These are phyloP conservation scores for Zophobas atratus DNA, from an alignment of 1,140 invertebrate genomes.

Conservation along the genomic window DNA sequence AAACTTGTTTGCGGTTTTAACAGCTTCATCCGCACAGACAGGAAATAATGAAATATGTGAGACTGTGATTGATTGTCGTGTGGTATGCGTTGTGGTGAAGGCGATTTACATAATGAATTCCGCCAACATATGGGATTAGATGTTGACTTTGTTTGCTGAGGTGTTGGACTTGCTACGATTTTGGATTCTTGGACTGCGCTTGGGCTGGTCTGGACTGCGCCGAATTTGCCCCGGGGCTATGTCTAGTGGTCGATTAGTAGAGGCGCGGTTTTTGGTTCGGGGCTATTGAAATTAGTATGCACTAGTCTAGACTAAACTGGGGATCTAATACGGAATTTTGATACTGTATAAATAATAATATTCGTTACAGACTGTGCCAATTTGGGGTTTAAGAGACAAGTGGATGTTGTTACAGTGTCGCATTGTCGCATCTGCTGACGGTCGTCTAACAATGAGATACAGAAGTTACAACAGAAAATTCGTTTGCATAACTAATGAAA, in stretches of 20 bases:
- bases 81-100: neutral
- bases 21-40: slow-evolving; percentile 31
- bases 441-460: no score
- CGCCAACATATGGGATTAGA: neutral
- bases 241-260: slow-evolving; percentile 23
- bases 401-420: no score
- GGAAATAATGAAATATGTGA: slow-evolving; percentile 32
- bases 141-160: slow-evolving; percentile 9
- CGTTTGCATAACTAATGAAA: no score
- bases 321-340: neutral
- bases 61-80: neutral
- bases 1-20: slow-evolving; percentile 41
- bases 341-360: no score
- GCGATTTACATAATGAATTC: slow-evolving; percentile 13
- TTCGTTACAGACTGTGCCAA: neutral
- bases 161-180: neutral
- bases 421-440: no score
- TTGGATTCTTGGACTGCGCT: neutral
- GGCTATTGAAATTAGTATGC: slow-evolving; percentile 15
- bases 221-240: neutral
- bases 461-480: no score
- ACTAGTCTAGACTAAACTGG: slow-evolving; percentile 23
- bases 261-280: slow-evolving; percentile 19
- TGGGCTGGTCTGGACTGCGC: slow-evolving; percentile 3
- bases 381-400: neutral